Conservation (phyloP, 1,140 invertebrate genomes). For the Colletes latitarsis region DNA sequence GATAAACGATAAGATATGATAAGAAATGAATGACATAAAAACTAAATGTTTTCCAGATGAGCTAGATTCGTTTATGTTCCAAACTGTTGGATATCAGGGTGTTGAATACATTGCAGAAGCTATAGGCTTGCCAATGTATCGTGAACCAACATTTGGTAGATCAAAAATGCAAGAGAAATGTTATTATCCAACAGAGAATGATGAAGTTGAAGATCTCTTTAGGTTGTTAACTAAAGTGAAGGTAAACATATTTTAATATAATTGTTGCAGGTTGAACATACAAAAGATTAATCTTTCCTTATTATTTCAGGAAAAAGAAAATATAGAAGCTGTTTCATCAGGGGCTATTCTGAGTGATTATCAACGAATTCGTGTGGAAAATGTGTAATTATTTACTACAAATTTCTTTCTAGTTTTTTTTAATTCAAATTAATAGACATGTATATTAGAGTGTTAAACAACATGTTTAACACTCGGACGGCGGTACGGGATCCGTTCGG, state of each 20-base stretch:
- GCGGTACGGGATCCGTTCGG: too few relatives aligned
- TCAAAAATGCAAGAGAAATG: constrained; percentile 90
- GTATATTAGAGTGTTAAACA: too few relatives aligned
- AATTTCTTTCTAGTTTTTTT: constrained; percentile 18
- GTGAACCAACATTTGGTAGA: constrained; percentile 91
- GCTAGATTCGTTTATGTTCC: constrained; percentile 99
- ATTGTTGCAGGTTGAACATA: constrained; percentile 13
- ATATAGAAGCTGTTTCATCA: constrained; percentile 95
- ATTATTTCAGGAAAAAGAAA: constrained; percentile 86
- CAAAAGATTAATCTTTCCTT: background rate
- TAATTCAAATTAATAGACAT: background rate
- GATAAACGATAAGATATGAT: background rate
- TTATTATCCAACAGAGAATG: constrained; percentile 92
- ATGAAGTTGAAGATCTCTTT: constrained; percentile 99
- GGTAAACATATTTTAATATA: constrained; percentile 78
- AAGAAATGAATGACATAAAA: background rate
- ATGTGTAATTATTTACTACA: constrained; percentile 90
- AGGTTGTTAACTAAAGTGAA: constrained; percentile 91
- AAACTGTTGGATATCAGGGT: constrained; percentile 98
- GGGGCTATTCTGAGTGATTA: constrained; percentile 99
- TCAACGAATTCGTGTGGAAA: constrained; percentile 97
- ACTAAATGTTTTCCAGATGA: constrained; percentile 86
- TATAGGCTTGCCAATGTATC: constrained; percentile 95
- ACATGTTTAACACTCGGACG: background rate
- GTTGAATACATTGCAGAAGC: constrained; percentile 96